Conservation (phyloP, 2,888 invertebrate genomes). For the Melieria picta region DNA sequence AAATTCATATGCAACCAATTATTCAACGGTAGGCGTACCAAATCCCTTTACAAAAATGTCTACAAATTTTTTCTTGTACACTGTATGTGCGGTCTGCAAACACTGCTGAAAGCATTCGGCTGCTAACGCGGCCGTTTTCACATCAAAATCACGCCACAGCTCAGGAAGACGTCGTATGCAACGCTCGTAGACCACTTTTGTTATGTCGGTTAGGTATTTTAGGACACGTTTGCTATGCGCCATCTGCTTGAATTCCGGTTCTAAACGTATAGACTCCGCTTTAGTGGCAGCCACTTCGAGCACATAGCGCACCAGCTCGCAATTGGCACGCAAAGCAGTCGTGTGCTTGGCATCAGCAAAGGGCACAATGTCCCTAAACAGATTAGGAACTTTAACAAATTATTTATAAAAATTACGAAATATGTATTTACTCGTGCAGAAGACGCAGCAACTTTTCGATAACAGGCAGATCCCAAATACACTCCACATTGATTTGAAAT, state of each 20-base stretch:
- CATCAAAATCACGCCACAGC: conserved; percentile 68
- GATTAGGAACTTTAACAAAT: conserved; percentile 4
- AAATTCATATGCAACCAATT: not conserved
- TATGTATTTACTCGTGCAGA: conserved; percentile 54
- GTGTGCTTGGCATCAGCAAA: conserved; percentile 68
- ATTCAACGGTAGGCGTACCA: conserved; percentile 46
- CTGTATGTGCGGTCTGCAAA: conserved; percentile 54
- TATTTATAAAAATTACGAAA: not conserved
- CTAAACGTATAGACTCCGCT: conserved; percentile 54
- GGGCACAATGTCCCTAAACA: conserved; percentile 66
- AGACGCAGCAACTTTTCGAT: conserved; percentile 57
- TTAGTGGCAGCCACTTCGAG: conserved; percentile 60
- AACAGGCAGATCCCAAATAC: conserved; percentile 61
- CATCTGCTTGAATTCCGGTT: conserved; percentile 61
- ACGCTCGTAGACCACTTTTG: conserved; percentile 62
- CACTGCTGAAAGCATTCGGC: conserved; percentile 70
- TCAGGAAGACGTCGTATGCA: conserved; percentile 67
- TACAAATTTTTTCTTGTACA: conserved; percentile 57
- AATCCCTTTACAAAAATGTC: conserved; percentile 58
- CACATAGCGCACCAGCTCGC: conserved; percentile 70
- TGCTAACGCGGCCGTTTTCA: conserved; percentile 67
- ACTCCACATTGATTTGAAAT: conserved; percentile 55
- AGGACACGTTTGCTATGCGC: conserved; percentile 57
- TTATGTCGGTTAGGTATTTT: conserved; percentile 57
- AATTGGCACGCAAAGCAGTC: conserved; percentile 67